phyloP scores from a whole-genome alignment of 2,888 invertebrate species.

The Epinotia brunnichana region DNA sequence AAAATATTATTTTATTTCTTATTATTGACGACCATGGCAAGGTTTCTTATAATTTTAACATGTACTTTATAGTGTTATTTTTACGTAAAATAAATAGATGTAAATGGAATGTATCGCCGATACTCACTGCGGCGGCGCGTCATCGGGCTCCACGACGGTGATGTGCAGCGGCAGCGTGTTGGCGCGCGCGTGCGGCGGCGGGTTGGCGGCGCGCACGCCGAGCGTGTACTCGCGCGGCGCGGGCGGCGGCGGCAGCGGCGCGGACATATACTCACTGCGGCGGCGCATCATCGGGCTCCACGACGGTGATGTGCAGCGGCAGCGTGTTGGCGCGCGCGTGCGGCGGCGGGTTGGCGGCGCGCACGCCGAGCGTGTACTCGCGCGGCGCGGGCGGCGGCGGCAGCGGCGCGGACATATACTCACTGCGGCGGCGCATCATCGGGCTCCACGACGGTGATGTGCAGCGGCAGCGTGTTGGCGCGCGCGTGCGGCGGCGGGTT shows the following conservation, averaged over 20 bases:
- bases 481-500: constrained; percentile 89
- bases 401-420: constrained; percentile 87
- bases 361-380: constrained; percentile 93
- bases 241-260: constrained; percentile 85
- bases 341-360: constrained; percentile 92
- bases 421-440: constrained; percentile 89
- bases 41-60: too few species aligned
- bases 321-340: constrained; percentile 86
- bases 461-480: constrained; percentile 90
- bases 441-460: constrained; percentile 94
- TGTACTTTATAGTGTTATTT: too few species aligned
- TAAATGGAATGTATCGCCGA: too few species aligned
- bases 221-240: constrained; percentile 92
- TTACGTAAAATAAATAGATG: too few species aligned
- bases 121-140: constrained; percentile 85
- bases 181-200: constrained; percentile 86
- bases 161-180: constrained; percentile 94
- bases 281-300: constrained; percentile 94
- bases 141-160: constrained; percentile 93
- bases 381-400: constrained; percentile 85
- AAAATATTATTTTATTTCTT: too few species aligned
- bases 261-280: constrained; percentile 84
- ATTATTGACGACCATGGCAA: too few species aligned
- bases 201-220: constrained; percentile 91
- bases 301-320: constrained; percentile 93